A percentile compares a stretch with the other conserved stretches of the same genome.
phyloP scores from a whole-genome alignment of 2,888 invertebrate genomes.

The Bhutanitis thaidina region DNA sequence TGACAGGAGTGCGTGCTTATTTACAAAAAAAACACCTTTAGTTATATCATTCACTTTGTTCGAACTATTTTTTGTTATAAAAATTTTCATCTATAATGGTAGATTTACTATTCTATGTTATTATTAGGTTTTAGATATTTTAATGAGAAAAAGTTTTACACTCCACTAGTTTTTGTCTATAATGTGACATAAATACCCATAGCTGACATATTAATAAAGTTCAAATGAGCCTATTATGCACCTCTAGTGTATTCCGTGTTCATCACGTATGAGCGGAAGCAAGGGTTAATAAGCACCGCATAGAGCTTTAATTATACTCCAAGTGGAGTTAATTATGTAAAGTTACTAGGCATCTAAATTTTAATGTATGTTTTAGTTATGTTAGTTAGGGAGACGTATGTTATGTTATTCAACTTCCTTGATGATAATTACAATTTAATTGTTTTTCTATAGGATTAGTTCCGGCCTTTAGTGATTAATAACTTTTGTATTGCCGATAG shows the following conservation, averaged over 20 bases:
- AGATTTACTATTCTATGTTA: too few relatives aligned
- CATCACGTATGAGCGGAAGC: conserved; percentile 37
- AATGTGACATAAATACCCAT: not conserved
- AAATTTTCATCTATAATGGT: too few relatives aligned
- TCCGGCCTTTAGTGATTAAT: not conserved
- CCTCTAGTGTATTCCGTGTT: conserved; percentile 32
- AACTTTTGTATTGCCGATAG: not conserved
- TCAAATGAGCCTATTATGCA: conserved; percentile 34
- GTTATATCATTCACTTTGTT: too few relatives aligned
- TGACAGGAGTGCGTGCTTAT: too few relatives aligned
- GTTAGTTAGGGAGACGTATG: conserved; percentile 3
- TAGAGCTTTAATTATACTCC: conserved; percentile 48
- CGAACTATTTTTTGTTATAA: too few relatives aligned
- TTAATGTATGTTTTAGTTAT: conserved; percentile 23
- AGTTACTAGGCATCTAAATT: conserved; percentile 33
- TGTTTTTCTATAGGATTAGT: conserved; percentile 5
- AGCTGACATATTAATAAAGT: conserved; percentile 3
- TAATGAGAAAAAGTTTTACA: conserved; percentile 1
- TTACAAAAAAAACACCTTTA: too few relatives aligned
- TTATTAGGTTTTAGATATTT: too few relatives aligned
- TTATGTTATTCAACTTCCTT: conserved; percentile 1
- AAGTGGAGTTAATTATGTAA: conserved; percentile 35
- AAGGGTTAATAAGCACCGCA: conserved; percentile 45
- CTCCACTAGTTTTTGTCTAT: not conserved
- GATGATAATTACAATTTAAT: conserved; percentile 9